These are phyloP conservation scores for Xyrichtys novacula DNA, from an alignment of 2,797 vertebrate genomes.

Conservation along the genomic window DNA sequence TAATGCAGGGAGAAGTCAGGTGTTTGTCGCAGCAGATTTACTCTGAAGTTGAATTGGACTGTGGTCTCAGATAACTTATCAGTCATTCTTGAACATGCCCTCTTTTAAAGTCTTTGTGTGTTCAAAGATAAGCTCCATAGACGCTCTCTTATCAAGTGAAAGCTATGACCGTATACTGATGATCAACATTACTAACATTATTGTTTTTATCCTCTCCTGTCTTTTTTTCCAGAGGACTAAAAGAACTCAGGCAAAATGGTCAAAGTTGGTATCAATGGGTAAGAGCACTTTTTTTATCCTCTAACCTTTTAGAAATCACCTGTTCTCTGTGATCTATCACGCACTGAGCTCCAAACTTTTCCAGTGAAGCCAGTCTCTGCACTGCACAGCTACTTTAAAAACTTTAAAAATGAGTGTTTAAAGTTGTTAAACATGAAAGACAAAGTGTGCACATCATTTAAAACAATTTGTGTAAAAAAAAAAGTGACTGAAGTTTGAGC, in stretches of 20 bases:
- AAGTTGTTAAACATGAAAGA: too few species aligned
- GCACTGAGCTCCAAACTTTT: too few species aligned
- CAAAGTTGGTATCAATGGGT: slow-evolving; percentile 89
- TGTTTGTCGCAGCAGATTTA: neutral
- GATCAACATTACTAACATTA: neutral
- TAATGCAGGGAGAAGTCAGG: neutral
- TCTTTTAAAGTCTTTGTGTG: slow-evolving; percentile 8
- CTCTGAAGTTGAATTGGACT: neutral
- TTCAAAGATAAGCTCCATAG: neutral
- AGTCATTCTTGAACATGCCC: neutral
- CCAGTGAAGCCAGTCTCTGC: too few species aligned
- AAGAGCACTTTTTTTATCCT: slow-evolving; percentile 52
- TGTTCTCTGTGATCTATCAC: neutral
- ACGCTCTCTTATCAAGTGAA: neutral
- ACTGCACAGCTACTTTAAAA: neutral
- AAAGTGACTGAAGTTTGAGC: too few species aligned
- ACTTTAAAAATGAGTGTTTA: too few species aligned
- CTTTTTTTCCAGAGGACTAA: slow-evolving; percentile 77
- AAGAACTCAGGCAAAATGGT: slow-evolving; percentile 86
- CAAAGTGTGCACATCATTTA: too few species aligned
- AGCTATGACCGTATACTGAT: neutral
- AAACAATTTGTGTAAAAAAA: too few species aligned
- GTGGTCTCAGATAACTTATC: slow-evolving; percentile 23
- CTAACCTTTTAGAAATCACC: neutral
- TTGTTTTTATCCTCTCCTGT: slow-evolving; percentile 3